These are phyloP conservation scores for Gnathonemus longibarbis DNA, from an alignment of 2,113 vertebrate species.

Conservation along the genomic window DNA sequence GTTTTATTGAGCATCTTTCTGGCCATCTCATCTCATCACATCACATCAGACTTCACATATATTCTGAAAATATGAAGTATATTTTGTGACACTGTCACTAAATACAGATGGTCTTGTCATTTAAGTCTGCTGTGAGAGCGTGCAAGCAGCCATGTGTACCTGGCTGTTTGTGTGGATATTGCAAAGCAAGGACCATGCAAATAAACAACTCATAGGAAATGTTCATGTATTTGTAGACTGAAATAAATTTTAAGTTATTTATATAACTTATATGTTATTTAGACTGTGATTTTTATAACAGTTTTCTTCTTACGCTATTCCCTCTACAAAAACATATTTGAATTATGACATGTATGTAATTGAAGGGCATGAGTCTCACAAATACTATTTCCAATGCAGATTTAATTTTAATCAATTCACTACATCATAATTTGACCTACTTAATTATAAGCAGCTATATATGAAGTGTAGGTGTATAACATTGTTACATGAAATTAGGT, in stretches of 20 bases:
- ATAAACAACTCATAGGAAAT: not conserved
- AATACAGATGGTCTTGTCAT: slow-evolving; percentile 1
- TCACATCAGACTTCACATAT: not conserved
- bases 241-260: not conserved
- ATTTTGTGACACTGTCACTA: not conserved
- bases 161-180: not conserved
- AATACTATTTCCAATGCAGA: not conserved
- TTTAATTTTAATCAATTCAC: not conserved
- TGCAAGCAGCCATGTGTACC: not conserved
- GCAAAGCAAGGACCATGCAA: not conserved
- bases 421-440: slow-evolving; percentile 1
- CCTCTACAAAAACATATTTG: not conserved
- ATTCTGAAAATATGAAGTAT: not conserved
- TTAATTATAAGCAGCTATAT: not conserved
- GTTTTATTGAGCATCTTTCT: not conserved
- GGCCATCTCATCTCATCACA: not conserved
- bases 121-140: not conserved
- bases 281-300: not conserved
- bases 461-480: not conserved
- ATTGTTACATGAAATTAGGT: not conserved
- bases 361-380: not conserved
- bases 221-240: not conserved
- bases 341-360: not conserved
- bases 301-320: not conserved
- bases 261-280: not conserved